A percentile compares a stretch with the other conserved stretches of the same genome.
Conservation (phyloP, 2,797 vertebrate species). For the Gambelia wislizenii region DNA sequence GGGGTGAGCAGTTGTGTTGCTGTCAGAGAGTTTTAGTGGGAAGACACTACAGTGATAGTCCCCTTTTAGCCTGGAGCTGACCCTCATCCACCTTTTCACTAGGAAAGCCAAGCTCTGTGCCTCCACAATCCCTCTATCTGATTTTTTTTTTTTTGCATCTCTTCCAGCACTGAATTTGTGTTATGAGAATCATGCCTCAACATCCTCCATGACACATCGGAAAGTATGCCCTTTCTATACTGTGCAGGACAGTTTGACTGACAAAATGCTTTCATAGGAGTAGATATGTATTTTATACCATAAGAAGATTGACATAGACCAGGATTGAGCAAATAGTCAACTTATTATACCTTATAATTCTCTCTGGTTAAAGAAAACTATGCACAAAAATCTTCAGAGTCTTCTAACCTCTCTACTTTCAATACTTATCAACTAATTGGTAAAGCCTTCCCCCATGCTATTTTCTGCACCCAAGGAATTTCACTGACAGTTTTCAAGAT, state of each 20-base stretch:
- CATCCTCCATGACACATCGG: background rate
- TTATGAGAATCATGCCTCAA: background rate
- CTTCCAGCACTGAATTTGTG: background rate
- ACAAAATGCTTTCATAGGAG: background rate
- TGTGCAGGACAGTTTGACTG: background rate
- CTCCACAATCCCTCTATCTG: background rate
- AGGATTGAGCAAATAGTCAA: background rate
- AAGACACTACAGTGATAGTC: background rate
- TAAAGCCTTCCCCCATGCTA: constrained; percentile 64
- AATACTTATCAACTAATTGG: constrained; percentile 73
- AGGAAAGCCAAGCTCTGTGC: background rate
- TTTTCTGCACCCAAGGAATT: constrained; percentile 63
- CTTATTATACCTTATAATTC: background rate
- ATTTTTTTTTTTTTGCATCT: no score
- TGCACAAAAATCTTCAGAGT: constrained; percentile 23
- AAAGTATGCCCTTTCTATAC: background rate
- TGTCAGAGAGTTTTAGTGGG: background rate
- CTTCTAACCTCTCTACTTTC: constrained; percentile 15
- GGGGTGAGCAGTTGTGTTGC: no score
- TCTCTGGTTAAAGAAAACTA: background rate
- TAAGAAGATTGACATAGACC: background rate
- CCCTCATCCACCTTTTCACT: background rate
- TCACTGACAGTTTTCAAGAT: constrained; percentile 76
- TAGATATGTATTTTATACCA: background rate
- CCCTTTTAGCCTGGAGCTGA: background rate